Evolutionary conservation across 2,113 vertebrate genomes (phyloP).

Genomic region (Mesembrinibis cayennensis): DNA sequence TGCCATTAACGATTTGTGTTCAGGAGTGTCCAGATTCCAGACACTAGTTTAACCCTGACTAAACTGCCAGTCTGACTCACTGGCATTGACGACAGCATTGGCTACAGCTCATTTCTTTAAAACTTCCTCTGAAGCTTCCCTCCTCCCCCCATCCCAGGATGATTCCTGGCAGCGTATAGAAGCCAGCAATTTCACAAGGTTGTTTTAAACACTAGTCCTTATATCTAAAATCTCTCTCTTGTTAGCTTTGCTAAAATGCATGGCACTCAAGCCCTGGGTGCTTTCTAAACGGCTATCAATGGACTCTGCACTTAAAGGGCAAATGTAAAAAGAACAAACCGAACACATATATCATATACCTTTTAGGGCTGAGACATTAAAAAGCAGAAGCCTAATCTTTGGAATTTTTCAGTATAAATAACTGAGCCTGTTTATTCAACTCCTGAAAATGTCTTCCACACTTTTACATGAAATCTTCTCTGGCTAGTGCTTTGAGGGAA

Average conservation of each 20-base stretch:
- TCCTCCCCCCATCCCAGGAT: fast-evolving
- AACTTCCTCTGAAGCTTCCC: not conserved
- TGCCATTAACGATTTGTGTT: not conserved
- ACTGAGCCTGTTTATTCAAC: slow-evolving; percentile 14
- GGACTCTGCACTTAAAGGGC: slow-evolving; percentile 1
- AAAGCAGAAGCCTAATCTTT: slow-evolving; percentile 46
- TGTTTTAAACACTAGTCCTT: not conserved
- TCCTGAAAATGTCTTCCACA: not conserved
- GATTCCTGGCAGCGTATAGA: not conserved
- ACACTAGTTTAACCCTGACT: not conserved
- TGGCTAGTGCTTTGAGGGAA: not conserved
- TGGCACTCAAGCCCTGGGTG: not conserved
- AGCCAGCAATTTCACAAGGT: not conserved
- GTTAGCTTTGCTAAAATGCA: slow-evolving; percentile 31
- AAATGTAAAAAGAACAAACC: not conserved
- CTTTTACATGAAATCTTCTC: not conserved
- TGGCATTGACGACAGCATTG: not conserved
- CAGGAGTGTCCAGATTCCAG: not conserved
- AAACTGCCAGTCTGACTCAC: not conserved
- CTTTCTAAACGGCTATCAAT: slow-evolving; percentile 20
- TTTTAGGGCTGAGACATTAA: slow-evolving; percentile 28
- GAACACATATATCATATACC: not conserved
- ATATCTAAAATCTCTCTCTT: not conserved
- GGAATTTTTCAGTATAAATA: slow-evolving; percentile 53
- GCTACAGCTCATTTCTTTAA: not conserved